These are phyloP conservation scores for Pipa parva DNA, from an alignment of 2,113 vertebrate genomes.

Conservation along the genomic window DNA sequence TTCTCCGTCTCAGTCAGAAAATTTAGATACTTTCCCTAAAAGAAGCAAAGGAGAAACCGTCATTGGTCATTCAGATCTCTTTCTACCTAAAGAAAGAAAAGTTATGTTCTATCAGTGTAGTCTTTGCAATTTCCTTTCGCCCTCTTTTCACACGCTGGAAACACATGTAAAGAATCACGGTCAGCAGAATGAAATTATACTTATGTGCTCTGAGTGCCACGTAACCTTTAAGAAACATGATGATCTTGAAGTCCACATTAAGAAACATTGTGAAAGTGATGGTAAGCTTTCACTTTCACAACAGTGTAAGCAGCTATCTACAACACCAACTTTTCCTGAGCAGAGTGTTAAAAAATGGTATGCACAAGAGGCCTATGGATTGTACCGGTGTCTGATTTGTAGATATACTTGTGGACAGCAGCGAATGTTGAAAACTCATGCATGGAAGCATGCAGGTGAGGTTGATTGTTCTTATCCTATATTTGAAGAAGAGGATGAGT, in stretches of 20 bases:
- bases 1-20: slow-evolving; percentile 62
- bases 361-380: slow-evolving; percentile 82
- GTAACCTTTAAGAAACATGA: slow-evolving; percentile 79
- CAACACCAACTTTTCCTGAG: slow-evolving; percentile 37
- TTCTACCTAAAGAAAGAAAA: slow-evolving; percentile 57
- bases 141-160: slow-evolving; percentile 75
- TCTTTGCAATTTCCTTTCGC: slow-evolving; percentile 81
- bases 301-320: slow-evolving; percentile 18
- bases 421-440: slow-evolving; percentile 93
- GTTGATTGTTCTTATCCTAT: slow-evolving; percentile 94
- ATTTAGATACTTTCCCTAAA: slow-evolving; percentile 53
- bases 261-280: slow-evolving; percentile 63
- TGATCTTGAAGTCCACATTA: slow-evolving; percentile 84
- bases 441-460: slow-evolving; percentile 94
- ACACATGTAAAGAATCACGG: slow-evolving; percentile 86
- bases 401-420: slow-evolving; percentile 97
- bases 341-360: slow-evolving; percentile 81
- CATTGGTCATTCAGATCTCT: slow-evolving; percentile 46
- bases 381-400: slow-evolving; percentile 93
- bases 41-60: slow-evolving; percentile 46
- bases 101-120: slow-evolving; percentile 89
- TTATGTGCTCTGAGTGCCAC: slow-evolving; percentile 89
- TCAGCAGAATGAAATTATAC: slow-evolving; percentile 82
- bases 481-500: slow-evolving; percentile 82
- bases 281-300: slow-evolving; percentile 43